A percentile compares a stretch with the other conserved stretches of the same genome.
Conservation (phyloP, 2,113 vertebrate genomes). For the Genyomyrus donnyi region DNA sequence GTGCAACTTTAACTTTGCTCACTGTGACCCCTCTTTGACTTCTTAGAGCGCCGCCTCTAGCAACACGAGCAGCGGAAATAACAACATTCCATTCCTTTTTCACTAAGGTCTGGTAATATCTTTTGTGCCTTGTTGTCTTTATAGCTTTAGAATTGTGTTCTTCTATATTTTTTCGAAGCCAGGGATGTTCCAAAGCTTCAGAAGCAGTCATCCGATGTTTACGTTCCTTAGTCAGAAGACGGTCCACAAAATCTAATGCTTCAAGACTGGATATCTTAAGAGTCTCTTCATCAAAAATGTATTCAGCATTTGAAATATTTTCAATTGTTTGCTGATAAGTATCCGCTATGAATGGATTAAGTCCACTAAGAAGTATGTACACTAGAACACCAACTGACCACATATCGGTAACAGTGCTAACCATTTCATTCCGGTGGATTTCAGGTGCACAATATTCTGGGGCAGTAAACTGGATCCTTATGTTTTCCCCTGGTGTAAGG, state of each 20-base stretch:
- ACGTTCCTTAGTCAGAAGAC: slow-evolving; percentile 87
- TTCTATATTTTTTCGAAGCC: slow-evolving; percentile 78
- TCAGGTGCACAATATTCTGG: slow-evolving; percentile 91
- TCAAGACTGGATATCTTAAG: slow-evolving; percentile 82
- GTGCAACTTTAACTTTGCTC: slow-evolving; percentile 89
- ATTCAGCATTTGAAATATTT: slow-evolving; percentile 89
- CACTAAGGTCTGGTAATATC: slow-evolving; percentile 85
- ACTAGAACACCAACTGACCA: slow-evolving; percentile 89
- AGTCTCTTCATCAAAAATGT: slow-evolving; percentile 88
- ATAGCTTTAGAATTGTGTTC: slow-evolving; percentile 77
- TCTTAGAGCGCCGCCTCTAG: slow-evolving; percentile 82
- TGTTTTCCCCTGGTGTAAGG: slow-evolving; percentile 85
- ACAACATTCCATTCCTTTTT: slow-evolving; percentile 90
- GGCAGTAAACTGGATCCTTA: slow-evolving; percentile 84
- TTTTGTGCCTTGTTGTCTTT: slow-evolving; percentile 78
- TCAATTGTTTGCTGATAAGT: slow-evolving; percentile 95
- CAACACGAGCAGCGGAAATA: slow-evolving; percentile 85
- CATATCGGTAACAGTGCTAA: slow-evolving; percentile 92
- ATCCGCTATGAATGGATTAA: slow-evolving; percentile 93
- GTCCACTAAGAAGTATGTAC: slow-evolving; percentile 85
- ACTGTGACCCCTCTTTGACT: slow-evolving; percentile 82
- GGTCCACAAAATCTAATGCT: slow-evolving; percentile 88
- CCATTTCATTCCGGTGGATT: slow-evolving; percentile 90
- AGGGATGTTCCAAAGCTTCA: slow-evolving; percentile 82
- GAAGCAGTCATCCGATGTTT: slow-evolving; percentile 88